Evolutionary conservation across 2,888 invertebrate genomes (phyloP).

Genomic region (Lydus trimaculatus): DNA sequence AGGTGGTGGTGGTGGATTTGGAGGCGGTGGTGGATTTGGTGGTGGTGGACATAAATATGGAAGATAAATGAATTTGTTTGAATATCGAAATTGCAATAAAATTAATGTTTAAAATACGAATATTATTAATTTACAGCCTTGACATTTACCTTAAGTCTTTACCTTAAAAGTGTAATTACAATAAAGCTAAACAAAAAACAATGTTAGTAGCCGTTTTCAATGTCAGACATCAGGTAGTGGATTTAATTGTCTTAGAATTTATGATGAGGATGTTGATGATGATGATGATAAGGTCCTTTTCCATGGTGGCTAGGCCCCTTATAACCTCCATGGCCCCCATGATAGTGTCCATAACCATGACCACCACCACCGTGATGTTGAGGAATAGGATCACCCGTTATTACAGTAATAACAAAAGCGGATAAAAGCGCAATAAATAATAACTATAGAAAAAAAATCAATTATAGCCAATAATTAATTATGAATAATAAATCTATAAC

Average conservation of each 20-base stretch:
- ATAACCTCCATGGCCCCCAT: too few species aligned
- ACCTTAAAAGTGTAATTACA: neutral
- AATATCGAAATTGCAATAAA: too few species aligned
- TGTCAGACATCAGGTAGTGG: neutral
- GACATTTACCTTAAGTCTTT: neutral
- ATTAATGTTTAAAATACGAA: too few species aligned
- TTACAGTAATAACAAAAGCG: neutral
- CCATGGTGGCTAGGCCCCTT: neutral
- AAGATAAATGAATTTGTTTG: neutral
- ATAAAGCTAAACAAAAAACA: neutral
- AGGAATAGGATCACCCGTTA: neutral
- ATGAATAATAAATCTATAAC: neutral
- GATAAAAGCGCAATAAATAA: neutral
- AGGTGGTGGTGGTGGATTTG: neutral
- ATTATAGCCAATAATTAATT: neutral
- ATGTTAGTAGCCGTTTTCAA: neutral
- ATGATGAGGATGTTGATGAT: neutral
- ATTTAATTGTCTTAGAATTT: neutral
- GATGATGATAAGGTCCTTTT: neutral
- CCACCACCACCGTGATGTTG: neutral
- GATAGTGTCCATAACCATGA: neutral
- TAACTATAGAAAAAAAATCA: neutral
- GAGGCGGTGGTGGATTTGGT: neutral
- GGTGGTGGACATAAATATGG: neutral
- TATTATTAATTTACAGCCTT: neutral